Evolutionary conservation across 2,797 vertebrate species (phyloP).

Genomic region (Anomalospiza imberbis): DNA sequence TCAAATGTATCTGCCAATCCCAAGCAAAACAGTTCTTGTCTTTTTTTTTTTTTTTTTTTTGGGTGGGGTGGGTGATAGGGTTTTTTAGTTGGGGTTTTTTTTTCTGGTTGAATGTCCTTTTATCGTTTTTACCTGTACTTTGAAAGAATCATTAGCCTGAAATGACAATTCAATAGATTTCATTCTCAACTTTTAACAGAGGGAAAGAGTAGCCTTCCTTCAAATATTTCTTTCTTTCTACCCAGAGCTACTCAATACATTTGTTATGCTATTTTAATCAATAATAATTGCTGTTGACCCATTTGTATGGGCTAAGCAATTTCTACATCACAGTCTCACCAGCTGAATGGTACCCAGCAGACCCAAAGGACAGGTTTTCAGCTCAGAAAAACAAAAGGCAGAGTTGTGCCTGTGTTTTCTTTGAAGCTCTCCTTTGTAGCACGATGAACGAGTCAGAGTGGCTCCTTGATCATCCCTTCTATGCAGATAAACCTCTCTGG

Average conservation of each 20-base stretch:
- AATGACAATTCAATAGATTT: not conserved
- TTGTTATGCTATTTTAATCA: not conserved
- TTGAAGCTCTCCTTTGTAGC: not conserved
- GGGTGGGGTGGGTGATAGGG: fast-evolving
- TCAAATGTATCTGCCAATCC: not conserved
- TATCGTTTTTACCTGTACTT: not conserved
- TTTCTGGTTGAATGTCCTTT: not conserved
- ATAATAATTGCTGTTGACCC: not conserved
- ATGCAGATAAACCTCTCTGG: not conserved
- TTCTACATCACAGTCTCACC: not conserved
- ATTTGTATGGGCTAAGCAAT: not conserved
- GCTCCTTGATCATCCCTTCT: not conserved
- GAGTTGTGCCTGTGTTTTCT: not conserved
- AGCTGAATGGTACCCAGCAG: not conserved
- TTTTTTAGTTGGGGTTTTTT: not conserved
- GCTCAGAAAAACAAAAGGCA: not conserved
- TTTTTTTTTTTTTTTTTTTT: fast-evolving
- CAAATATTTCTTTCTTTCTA: not conserved
- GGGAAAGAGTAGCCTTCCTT: not conserved
- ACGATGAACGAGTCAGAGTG: not conserved
- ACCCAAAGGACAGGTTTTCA: not conserved
- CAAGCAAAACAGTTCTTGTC: not conserved
- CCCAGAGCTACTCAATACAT: not conserved
- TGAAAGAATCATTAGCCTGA: not conserved
- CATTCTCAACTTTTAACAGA: not conserved